Base-by-base conservation (phyloP, 2,113 vertebrate genomes). In the Bucco capensis region DNA sequence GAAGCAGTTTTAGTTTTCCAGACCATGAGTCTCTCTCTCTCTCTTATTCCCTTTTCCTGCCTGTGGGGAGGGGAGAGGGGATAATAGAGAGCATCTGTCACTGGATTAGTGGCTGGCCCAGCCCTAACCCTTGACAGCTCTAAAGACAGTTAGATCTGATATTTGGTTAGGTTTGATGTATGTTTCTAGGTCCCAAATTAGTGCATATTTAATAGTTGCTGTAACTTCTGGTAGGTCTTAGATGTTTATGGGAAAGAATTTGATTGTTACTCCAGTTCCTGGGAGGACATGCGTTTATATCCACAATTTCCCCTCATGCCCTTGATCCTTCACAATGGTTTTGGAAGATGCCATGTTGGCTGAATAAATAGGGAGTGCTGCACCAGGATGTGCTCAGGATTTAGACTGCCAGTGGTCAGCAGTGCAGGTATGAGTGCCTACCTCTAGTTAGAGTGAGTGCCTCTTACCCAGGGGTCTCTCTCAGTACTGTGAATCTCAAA, bases 321-420 rank as follows among this genome's bases (percentile, higher is more conserved):
- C 61, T 35, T 60, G 28, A 40, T 50, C 12, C 23, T 40, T 8
- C 0, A 0, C 0, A 1, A 40, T 16, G 14, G 30, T 28, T 83
- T 70, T 65, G 64, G 25, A 65, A 54, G 40, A 25, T 54, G 40
- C 10, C 31, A 19, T 1, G 0, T 8, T 76, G 31, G 5, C 33
- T 57, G 44, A 61, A 56, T 50, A 72, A 46, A 14, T n/a, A n/a
- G 50, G 5, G 23, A 44, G 23, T 33, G 44, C n/a, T 35, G 37
- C 2, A 0, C 37, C 25, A 74, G 44, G 33, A 47, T 1, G 2
- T 22, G 44, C 28, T 70, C 18, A n/a, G 40, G 51, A n/a, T 65
- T 64, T 28, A 58, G n/a, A 35, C n/a, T 61, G 24, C 51, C 0
- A 3, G 56, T 47, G 38, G 50, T 42, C n/a, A 72, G 40, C 19